Percentiles rank a stretch among this genome's conserved stretches.
These are phyloP conservation scores for Meleagris gallopavo DNA, from an alignment of 2,113 vertebrate genomes.

Conservation along the genomic window DNA sequence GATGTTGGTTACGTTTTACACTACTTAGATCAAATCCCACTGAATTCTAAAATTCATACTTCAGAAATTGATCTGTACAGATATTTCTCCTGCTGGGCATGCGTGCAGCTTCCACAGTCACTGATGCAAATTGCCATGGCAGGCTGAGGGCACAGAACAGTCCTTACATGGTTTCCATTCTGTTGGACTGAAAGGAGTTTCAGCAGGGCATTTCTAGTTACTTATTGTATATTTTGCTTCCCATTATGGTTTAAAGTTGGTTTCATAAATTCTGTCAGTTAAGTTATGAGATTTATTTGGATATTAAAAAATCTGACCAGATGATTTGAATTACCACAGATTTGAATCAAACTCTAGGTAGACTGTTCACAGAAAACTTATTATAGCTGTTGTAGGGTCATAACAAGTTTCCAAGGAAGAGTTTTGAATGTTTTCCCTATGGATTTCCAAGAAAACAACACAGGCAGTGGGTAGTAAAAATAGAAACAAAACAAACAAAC, in stretches of 20 bases:
- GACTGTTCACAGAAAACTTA: not conserved
- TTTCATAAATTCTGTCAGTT: not conserved
- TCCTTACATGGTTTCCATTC: not conserved
- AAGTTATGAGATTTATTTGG: not conserved
- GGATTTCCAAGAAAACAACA: not conserved
- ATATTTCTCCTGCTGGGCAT: not conserved
- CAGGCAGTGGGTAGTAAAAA: not conserved
- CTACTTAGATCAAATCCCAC: not conserved
- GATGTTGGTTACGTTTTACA: not conserved
- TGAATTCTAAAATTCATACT: not conserved
- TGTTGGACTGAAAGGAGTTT: not conserved
- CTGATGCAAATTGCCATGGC: not conserved
- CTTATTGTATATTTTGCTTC: not conserved
- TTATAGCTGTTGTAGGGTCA: not conserved
- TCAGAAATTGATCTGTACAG: not conserved
- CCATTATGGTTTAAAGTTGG: not conserved
- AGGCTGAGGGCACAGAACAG: not conserved
- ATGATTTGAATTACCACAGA: not conserved
- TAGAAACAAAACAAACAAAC: not conserved
- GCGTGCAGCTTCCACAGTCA: accelerated
- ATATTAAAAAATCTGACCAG: not conserved
- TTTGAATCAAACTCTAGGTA: not conserved
- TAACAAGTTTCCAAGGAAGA: not conserved
- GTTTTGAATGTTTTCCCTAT: not conserved
- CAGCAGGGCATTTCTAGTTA: not conserved